These are phyloP conservation scores for Scartelaos histophorus DNA, from an alignment of 2,113 vertebrate genomes.

Conservation along the genomic window DNA sequence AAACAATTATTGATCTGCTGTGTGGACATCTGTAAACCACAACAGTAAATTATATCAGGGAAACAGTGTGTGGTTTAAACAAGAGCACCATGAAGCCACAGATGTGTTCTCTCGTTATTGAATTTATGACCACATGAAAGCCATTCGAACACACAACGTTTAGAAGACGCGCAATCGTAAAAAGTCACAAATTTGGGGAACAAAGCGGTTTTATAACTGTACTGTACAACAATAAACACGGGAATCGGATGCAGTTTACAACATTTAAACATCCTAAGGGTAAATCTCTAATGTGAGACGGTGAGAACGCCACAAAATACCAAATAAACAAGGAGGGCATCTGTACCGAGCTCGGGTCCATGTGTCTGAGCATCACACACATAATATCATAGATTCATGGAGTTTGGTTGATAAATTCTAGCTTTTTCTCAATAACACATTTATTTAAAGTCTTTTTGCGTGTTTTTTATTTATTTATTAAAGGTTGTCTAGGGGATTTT, in stretches of 20 bases:
- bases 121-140: constrained; percentile 1
- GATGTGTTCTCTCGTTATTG: background rate
- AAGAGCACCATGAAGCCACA: background rate
- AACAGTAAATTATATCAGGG: background rate
- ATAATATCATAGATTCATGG: too few relatives aligned
- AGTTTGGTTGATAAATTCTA: too few relatives aligned
- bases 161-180: background rate
- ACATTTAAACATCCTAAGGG: background rate
- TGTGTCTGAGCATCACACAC: too few relatives aligned
- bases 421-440: too few relatives aligned
- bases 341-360: background rate
- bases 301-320: background rate
- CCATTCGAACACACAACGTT: background rate
- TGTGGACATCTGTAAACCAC: background rate
- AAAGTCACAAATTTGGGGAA: background rate
- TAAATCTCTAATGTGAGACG: background rate
- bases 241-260: background rate
- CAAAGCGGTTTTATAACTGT: background rate
- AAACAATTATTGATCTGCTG: background rate
- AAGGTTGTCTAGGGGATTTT: too few relatives aligned
- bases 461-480: too few relatives aligned
- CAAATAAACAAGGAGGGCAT: background rate
- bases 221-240: background rate
- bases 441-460: too few relatives aligned
- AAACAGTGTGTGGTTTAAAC: background rate